phyloP scores from a whole-genome alignment of 1,140 invertebrate genomes.

The Drosophila burlai region DNA sequence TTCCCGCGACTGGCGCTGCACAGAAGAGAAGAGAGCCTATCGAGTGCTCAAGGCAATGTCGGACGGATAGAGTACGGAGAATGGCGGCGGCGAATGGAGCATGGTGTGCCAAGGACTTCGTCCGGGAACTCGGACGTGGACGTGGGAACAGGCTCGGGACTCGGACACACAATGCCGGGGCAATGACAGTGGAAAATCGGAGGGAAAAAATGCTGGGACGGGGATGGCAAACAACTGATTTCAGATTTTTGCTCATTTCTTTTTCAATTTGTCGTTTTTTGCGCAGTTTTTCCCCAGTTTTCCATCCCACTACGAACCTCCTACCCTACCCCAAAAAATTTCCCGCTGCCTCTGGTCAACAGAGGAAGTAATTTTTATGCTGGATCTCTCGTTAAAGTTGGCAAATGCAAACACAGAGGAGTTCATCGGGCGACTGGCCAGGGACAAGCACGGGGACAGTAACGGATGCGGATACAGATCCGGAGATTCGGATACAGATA shows the following conservation, averaged over 20 bases:
- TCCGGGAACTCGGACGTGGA: conserved; percentile 24
- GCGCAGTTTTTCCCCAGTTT: conserved; percentile 59
- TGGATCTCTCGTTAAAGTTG: conserved; percentile 72
- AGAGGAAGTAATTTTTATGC: conserved; percentile 76
- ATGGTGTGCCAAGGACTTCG: conserved; percentile 31
- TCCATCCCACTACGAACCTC: not conserved
- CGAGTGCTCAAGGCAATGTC: conserved; percentile 71
- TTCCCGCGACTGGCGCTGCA: conserved; percentile 58
- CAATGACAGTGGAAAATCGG: conserved; percentile 17
- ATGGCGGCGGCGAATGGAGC: not conserved
- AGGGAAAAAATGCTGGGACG: not conserved
- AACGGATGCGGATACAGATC: conserved; percentile 22
- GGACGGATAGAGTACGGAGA: conserved; percentile 21
- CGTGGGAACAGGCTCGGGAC: conserved; percentile 31
- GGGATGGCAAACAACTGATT: conserved; percentile 75
- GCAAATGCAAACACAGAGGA: conserved; percentile 55
- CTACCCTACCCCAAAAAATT: not conserved
- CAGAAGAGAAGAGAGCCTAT: conserved; percentile 54
- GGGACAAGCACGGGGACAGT: conserved; percentile 11
- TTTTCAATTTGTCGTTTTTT: conserved; percentile 81
- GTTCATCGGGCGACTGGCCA: conserved; percentile 15
- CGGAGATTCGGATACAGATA: conserved; percentile 9
- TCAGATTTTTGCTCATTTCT: conserved; percentile 74
- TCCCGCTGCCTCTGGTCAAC: conserved; percentile 52
- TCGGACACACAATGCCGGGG: conserved; percentile 54